Evolutionary conservation across 37 sponge, comb jelly and placozoan genomes (phyloP).

Genomic region (Theonella swinhoei): DNA sequence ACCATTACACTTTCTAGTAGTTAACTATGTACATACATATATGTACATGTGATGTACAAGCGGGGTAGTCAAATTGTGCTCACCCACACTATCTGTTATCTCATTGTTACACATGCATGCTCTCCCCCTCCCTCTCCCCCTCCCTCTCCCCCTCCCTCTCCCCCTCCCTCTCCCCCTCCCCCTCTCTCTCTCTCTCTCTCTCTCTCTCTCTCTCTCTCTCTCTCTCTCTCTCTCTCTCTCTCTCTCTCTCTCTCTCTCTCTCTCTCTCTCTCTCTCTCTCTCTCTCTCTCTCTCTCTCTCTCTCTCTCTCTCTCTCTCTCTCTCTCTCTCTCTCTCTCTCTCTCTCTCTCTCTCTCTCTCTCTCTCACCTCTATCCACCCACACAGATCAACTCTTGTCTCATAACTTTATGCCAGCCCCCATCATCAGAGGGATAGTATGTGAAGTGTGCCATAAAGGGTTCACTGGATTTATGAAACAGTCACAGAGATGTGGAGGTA

Average conservation of each 20-base stretch:
- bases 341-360: no score
- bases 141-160: not conserved
- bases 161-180: slow-evolving; percentile 27
- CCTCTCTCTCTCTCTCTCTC: not conserved
- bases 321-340: no score
- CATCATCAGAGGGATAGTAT: not conserved
- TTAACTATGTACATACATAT: no score
- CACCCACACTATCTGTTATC: not conserved
- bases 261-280: no score
- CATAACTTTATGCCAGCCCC: not conserved
- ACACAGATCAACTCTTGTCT: not conserved
- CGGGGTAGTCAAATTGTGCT: no score
- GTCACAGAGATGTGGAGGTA: not conserved
- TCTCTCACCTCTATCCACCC: no score
- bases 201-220: not conserved
- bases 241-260: no score
- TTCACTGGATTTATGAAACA: slow-evolving; percentile 84
- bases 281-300: no score
- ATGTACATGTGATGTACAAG: no score
- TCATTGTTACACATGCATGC: not conserved
- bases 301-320: no score
- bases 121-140: not conserved
- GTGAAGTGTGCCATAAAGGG: slow-evolving; percentile 66
- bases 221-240: no score
- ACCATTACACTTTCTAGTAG: no score